Evolutionary conservation across 2,113 vertebrate genomes (phyloP).

Genomic region (Pholis gunnellus): DNA sequence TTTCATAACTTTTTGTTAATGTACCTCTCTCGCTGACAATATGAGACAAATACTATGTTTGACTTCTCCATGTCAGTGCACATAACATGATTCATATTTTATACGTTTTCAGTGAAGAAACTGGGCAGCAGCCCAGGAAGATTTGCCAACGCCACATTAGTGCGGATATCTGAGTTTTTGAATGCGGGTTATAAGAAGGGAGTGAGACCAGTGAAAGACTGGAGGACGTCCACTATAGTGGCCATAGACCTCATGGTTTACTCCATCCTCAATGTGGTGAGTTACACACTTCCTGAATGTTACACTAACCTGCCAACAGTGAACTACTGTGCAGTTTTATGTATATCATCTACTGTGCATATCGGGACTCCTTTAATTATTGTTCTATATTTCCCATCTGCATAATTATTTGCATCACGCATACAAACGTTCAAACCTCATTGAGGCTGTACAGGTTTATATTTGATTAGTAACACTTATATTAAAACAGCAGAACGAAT

Average conservation of each 20-base stretch:
- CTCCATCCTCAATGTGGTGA: constrained; percentile 95
- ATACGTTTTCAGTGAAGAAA: constrained; percentile 69
- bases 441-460: background rate
- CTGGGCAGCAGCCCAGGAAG: constrained; percentile 27
- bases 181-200: constrained; percentile 90
- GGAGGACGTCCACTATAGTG: constrained; percentile 90
- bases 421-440: background rate
- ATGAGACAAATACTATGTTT: background rate
- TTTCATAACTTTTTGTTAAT: too few relatives aligned
- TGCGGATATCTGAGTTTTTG: constrained; percentile 85
- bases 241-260: constrained; percentile 97
- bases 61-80: background rate
- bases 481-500: background rate
- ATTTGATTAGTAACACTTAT: background rate
- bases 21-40: background rate
- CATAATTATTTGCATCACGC: background rate
- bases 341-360: too few relatives aligned
- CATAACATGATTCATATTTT: background rate
- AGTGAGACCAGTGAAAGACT: constrained; percentile 92
- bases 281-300: constrained; percentile 43
- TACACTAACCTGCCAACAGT: background rate
- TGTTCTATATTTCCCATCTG: background rate
- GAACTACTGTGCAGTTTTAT: background rate
- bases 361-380: background rate
- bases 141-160: constrained; percentile 84